Evolutionary conservation across 2,113 vertebrate species (phyloP).

Genomic region (Scolopax mira): DNA sequence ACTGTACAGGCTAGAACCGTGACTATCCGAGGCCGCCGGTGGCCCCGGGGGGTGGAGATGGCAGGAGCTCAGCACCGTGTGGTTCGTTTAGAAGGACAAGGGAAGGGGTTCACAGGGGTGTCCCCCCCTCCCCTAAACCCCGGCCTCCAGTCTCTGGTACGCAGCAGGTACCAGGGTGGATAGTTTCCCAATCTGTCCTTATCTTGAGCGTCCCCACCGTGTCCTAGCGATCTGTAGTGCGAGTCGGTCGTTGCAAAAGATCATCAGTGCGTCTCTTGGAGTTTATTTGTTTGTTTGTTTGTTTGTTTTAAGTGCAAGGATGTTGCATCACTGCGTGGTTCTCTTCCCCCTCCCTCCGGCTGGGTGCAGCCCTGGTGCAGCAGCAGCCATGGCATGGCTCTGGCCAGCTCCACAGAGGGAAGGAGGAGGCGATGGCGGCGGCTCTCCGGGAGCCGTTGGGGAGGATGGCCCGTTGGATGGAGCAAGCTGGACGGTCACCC

Average conservation of each 20-base stretch:
- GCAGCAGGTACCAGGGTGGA: neutral
- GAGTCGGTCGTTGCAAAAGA: constrained; percentile 29
- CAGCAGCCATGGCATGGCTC: rapidly evolving
- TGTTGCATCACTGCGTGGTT: neutral
- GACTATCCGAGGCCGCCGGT: constrained; percentile 21
- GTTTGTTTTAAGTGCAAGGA: constrained; percentile 67
- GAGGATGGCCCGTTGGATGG: neutral
- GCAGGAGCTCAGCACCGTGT: constrained; percentile 72
- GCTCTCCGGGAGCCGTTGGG: rapidly evolving
- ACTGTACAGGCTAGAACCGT: constrained; percentile 76
- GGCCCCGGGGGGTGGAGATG: constrained; percentile 35
- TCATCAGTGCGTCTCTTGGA: constrained; percentile 65
- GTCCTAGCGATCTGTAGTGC: constrained; percentile 36
- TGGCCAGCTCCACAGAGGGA: neutral
- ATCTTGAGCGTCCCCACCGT: neutral
- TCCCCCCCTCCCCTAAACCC: neutral
- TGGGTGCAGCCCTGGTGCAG: neutral
- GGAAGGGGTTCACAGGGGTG: neutral
- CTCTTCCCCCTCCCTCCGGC: neutral
- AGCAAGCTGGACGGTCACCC: neutral
- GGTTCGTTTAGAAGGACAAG: constrained; percentile 61
- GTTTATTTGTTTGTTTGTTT: neutral
- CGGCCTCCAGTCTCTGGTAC: neutral
- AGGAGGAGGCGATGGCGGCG: neutral
- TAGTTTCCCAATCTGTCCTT: constrained; percentile 14